These are phyloP conservation scores for Octopus sinensis DNA, from an alignment of 1,140 invertebrate genomes.

Conservation along the genomic window DNA sequence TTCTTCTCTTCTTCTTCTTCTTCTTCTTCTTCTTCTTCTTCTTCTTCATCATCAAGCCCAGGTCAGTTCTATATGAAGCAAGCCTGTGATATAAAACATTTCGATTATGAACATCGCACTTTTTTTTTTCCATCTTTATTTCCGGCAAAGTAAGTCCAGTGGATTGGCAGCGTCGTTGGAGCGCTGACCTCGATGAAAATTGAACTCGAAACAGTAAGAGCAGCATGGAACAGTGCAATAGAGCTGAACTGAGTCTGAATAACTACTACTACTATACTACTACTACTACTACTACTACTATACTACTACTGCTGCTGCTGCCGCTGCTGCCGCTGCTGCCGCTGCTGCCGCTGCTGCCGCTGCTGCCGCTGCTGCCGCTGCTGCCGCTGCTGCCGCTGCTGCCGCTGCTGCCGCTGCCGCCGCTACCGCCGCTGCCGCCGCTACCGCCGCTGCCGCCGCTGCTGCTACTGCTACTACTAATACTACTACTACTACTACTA, in stretches of 20 bases:
- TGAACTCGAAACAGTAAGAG: background rate
- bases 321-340: constrained; percentile 15
- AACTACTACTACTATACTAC: no score
- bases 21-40: background rate
- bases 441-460: constrained; percentile 17
- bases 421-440: constrained; percentile 18
- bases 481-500: no score
- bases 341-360: constrained; percentile 15
- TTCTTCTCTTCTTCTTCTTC: constrained; percentile 6
- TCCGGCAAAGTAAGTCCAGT: background rate
- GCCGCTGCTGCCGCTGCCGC: constrained; percentile 19
- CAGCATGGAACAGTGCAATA: background rate
- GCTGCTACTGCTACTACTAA: constrained; percentile 20
- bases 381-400: constrained; percentile 20
- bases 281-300: no score
- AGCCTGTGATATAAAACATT: constrained; percentile 1
- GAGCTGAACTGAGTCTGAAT: background rate
- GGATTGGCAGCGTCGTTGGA: background rate
- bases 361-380: constrained; percentile 19
- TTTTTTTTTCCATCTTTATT: background rate
- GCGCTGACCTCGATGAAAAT: background rate
- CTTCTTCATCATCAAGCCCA: background rate
- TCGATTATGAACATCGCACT: background rate
- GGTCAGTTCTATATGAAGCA: background rate
- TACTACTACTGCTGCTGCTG: no score